Evolutionary conservation across 2,888 invertebrate genomes (phyloP), one percentile per base, ranked within the genome.

Genomic region (Germaria angustata): DNA sequence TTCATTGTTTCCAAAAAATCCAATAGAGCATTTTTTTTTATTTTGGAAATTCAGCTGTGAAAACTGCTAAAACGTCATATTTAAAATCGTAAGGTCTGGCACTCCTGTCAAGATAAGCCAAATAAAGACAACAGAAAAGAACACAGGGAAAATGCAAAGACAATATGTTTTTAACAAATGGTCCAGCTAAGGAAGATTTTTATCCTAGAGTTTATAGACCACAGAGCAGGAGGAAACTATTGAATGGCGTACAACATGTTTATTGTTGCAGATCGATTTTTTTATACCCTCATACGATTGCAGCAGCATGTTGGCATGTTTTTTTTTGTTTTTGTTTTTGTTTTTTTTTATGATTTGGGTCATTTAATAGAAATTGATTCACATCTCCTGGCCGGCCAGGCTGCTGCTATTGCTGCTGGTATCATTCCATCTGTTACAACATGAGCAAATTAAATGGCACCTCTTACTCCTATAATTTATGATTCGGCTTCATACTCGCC

Each of bases 401-500:
- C 68, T 59, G 22, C 17, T 17, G 24, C 61, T 5, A 39, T 13
- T 73, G 53, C 20, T 57, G 34, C 63, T 63, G 28, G 44, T 80
- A 82, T 82, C 82, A 71, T 66, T 65, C 63, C 73, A 82, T 82
- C 79, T 82, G 46, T 71, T 75, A 82, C 69, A 79, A 71, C 79
- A 82, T 82, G 84, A 82, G 81, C 84, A 85, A 85, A 85, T 85
- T 85, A 85, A 84, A 84, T 84, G 85, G 85, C 85, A 85, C 85
- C 84, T 85, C 85, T 76, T 71, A 68, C 79, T 71, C 75, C 61
- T 59, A 82, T 82, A 82, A 82, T 82, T 82, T 82, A 82, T 82
- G 75, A 79, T 17, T 53, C n/a, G 17, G 44, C 65, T 69, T 59
- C 24, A 63, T 63, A 78, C 46, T 36, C 15, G 15, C 34, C 15